A percentile compares a stretch with the other conserved stretches of the same genome.
Evolutionary conservation across 2,888 invertebrate species (phyloP).

Genomic region (Lycophotia porphyrea): DNA sequence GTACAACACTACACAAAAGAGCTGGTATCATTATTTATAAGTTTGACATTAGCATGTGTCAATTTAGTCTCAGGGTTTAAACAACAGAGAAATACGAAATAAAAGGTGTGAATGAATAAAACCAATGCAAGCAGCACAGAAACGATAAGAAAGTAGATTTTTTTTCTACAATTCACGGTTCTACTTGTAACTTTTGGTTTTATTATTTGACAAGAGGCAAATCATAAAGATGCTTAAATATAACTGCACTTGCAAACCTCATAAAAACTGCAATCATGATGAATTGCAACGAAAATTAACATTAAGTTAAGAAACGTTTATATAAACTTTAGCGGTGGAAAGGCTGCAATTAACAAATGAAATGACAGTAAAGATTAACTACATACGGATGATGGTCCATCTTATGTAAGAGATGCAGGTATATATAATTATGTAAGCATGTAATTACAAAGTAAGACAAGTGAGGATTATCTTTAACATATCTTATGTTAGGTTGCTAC

Average conservation of each 20-base stretch:
- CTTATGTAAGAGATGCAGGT: conserved; percentile 23
- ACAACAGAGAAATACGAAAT: conserved; percentile 2
- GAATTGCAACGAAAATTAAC: conserved; percentile 23
- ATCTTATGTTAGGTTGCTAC: not conserved
- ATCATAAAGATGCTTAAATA: not conserved
- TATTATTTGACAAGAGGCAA: not conserved
- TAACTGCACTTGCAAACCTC: conserved; percentile 6
- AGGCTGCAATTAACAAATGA: conserved; percentile 38
- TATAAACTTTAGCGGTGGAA: conserved; percentile 23
- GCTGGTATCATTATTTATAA: too few species aligned
- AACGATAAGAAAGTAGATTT: not conserved
- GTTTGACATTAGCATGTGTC: too few species aligned
- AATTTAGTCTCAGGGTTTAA: too few species aligned
- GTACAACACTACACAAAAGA: too few species aligned
- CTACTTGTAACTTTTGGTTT: not conserved
- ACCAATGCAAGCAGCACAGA: not conserved
- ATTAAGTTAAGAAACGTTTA: conserved; percentile 32
- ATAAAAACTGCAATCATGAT: conserved; percentile 28
- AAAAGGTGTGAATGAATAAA: not conserved
- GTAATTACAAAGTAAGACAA: conserved; percentile 2
- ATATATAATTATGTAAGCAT: conserved; percentile 1
- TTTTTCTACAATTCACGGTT: not conserved
- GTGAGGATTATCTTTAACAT: conserved; percentile 10
- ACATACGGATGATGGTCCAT: conserved; percentile 9
- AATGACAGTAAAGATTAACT: conserved; percentile 34